phyloP scores from a whole-genome alignment of 2,888 invertebrate genomes.

The Eilema caniola region DNA sequence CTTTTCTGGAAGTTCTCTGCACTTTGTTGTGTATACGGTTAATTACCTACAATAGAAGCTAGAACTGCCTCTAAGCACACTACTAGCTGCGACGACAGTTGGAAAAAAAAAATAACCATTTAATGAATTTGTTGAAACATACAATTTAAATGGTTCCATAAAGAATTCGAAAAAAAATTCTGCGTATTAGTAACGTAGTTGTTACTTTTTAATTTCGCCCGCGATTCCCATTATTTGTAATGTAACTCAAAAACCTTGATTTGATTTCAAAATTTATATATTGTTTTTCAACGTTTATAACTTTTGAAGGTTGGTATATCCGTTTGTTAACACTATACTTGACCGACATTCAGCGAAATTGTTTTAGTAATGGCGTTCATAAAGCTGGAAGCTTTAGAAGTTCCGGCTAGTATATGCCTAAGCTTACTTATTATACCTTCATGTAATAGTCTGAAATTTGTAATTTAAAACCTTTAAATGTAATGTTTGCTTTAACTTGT shows the following conservation, averaged over 20 bases:
- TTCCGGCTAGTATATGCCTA: not conserved
- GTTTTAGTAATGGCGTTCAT: not conserved
- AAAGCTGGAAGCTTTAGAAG: too few relatives aligned
- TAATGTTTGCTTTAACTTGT: too few relatives aligned
- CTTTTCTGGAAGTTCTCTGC: too few relatives aligned
- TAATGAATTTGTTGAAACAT: not conserved
- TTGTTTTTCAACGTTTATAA: not conserved
- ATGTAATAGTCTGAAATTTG: too few relatives aligned
- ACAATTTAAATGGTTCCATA: not conserved
- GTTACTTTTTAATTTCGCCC: not conserved
- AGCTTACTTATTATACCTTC: too few relatives aligned
- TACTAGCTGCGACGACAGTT: not conserved
- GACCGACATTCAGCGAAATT: not conserved
- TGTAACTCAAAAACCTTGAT: conserved; percentile 1
- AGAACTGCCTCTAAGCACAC: too few relatives aligned
- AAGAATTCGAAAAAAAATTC: not conserved
- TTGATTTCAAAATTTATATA: not conserved
- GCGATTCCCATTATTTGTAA: not conserved
- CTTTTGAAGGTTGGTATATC: not conserved
- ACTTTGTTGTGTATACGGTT: too few relatives aligned
- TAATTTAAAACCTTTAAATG: too few relatives aligned
- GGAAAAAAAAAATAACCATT: not conserved
- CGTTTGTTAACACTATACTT: conserved; percentile 1
- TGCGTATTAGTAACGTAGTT: not conserved
- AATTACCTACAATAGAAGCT: not conserved